These are phyloP conservation scores for Sparidentex hasta DNA, from an alignment of 2,797 vertebrate genomes.

Conservation along the genomic window DNA sequence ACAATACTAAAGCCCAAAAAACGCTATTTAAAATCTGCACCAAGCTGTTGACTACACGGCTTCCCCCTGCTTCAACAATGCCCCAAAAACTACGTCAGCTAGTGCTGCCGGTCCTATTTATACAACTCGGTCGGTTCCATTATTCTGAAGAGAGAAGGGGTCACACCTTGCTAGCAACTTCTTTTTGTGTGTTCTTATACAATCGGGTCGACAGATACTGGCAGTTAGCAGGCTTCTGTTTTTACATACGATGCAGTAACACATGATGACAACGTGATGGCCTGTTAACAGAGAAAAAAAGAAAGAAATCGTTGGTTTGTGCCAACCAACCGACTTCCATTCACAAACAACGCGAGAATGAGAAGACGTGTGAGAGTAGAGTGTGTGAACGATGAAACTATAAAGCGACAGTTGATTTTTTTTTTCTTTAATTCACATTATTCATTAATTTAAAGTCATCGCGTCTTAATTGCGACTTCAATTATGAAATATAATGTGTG, in stretches of 20 bases:
- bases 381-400: not conserved
- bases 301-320: constrained; percentile 34
- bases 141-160: not conserved
- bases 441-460: not conserved
- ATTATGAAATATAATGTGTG: not conserved
- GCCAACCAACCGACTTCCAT: constrained; percentile 5
- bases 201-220: not conserved
- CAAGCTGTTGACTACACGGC: not conserved
- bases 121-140: constrained; percentile 68
- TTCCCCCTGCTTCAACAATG: constrained; percentile 51
- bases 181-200: not conserved
- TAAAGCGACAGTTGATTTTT: not conserved
- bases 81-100: constrained; percentile 70
- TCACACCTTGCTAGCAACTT: not conserved
- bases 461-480: not conserved
- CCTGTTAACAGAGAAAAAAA: not conserved
- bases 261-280: not conserved
- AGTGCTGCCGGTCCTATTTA: constrained; percentile 52
- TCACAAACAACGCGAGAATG: constrained; percentile 64
- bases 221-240: not conserved
- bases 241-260: not conserved
- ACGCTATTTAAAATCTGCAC: constrained; percentile 42
- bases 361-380: not conserved
- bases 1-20: constrained; percentile 37
- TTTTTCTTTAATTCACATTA: not conserved